Percentiles rank a stretch among this genome's conserved stretches.
Conservation (phyloP, 2,113 vertebrate genomes). For the Eretmochelys imbricata region DNA sequence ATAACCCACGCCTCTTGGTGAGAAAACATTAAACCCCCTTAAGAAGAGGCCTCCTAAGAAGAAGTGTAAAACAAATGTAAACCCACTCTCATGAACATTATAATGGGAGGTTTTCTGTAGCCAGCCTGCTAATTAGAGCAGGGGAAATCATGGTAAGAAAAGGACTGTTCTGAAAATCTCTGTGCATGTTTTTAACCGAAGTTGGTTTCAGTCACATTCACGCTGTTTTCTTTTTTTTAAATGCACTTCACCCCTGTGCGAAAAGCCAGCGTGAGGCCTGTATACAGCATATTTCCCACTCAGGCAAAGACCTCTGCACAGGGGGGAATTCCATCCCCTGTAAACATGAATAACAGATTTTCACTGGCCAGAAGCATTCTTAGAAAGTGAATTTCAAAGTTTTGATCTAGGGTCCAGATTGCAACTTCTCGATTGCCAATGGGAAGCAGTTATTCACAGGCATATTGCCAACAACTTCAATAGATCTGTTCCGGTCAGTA, state of each 20-base stretch:
- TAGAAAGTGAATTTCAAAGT: background rate
- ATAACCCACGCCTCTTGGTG: constrained; percentile 28
- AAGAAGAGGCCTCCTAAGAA: constrained; percentile 37
- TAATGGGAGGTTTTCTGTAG: constrained; percentile 45
- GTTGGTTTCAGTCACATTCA: constrained; percentile 41
- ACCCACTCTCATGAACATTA: constrained; percentile 30
- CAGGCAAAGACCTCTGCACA: background rate
- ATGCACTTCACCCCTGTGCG: background rate
- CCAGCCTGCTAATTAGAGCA: constrained; percentile 59
- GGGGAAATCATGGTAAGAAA: constrained; percentile 13
- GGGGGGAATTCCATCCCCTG: background rate
- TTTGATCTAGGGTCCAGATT: background rate
- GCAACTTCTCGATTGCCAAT: background rate
- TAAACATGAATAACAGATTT: background rate
- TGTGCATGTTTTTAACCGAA: constrained; percentile 19
- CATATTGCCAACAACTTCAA: background rate
- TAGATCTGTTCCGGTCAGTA: background rate
- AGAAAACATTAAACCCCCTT: constrained; percentile 34
- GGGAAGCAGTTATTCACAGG: background rate
- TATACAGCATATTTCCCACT: constrained; percentile 4
- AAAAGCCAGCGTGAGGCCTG: background rate
- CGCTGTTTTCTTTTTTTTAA: constrained; percentile 14
- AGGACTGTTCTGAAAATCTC: constrained; percentile 46
- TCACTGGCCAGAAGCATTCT: background rate
- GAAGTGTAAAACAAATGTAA: constrained; percentile 39